These are phyloP conservation scores for Pangasius sanitwongsei DNA, from an alignment of 2,797 vertebrate genomes.

Conservation along the genomic window DNA sequence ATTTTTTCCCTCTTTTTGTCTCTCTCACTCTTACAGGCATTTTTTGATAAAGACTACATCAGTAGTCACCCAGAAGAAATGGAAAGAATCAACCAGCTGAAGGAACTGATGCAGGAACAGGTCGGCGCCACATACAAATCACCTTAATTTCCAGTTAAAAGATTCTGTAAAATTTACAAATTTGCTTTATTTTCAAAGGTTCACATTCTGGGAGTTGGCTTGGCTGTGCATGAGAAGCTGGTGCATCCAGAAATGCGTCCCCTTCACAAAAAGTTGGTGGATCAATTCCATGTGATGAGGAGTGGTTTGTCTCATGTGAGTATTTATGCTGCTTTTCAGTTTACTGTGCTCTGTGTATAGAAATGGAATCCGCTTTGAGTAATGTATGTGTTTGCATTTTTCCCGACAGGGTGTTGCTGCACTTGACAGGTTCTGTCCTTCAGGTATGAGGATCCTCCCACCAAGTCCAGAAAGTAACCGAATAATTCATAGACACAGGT, in stretches of 20 bases:
- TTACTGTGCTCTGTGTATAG: not conserved
- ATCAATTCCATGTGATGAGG: slow-evolving; percentile 99
- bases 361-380: not conserved
- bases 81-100: slow-evolving; percentile 94
- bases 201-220: slow-evolving; percentile 91
- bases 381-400: slow-evolving; percentile 56
- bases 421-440: slow-evolving; percentile 87
- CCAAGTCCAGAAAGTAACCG: slow-evolving; percentile 93
- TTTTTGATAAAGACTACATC: slow-evolving; percentile 99
- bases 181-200: slow-evolving; percentile 73
- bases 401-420: slow-evolving; percentile 87
- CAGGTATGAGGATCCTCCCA: slow-evolving; percentile 85
- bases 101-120: slow-evolving; percentile 98
- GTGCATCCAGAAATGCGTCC: slow-evolving; percentile 99
- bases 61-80: slow-evolving; percentile 92
- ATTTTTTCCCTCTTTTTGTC: not conserved
- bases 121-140: slow-evolving; percentile 63
- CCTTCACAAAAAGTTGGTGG: slow-evolving; percentile 96
- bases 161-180: not conserved
- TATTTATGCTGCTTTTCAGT: not conserved
- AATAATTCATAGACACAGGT: slow-evolving; percentile 95
- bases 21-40: slow-evolving; percentile 78
- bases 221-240: slow-evolving; percentile 96
- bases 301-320: slow-evolving; percentile 95
- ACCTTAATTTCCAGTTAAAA: not conserved